Percentiles rank a stretch among this genome's conserved stretches.
Conservation (phyloP, 2,888 invertebrate genomes). For the Habrosyne pyritoides region DNA sequence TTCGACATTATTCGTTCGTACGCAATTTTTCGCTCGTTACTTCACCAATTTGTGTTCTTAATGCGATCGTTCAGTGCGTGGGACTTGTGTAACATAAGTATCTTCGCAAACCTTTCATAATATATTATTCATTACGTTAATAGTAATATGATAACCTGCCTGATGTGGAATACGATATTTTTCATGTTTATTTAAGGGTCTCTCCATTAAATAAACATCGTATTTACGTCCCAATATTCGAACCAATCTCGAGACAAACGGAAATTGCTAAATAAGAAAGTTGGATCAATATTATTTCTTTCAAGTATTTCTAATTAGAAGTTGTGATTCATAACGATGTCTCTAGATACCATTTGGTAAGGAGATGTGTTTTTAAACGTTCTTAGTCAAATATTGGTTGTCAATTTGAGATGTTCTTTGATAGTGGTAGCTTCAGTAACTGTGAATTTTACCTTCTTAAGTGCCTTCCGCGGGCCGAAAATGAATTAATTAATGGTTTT, state of each 20-base stretch:
- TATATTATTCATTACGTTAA: background rate
- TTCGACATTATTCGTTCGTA: background rate
- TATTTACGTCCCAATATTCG: background rate
- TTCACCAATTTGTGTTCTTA: background rate
- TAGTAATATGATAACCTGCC: background rate
- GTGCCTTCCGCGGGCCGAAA: no score
- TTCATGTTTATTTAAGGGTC: background rate
- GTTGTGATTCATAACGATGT: no score
- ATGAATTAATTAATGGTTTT: no score
- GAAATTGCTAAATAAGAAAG: background rate
- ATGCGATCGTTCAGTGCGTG: background rate
- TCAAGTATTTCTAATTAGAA: no score
- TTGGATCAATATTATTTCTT: background rate
- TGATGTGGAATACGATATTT: background rate
- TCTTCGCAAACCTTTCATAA: background rate
- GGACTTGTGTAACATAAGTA: background rate
- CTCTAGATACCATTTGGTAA: no score
- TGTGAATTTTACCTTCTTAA: no score
- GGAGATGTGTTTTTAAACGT: no score
- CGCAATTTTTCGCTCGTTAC: background rate
- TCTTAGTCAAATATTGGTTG: no score
- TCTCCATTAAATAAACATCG: background rate
- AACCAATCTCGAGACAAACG: background rate
- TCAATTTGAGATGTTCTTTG: no score
- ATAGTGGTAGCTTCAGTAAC: no score